phyloP scores from a whole-genome alignment of 53 echinoderm and acorn worm genomes.

The Crossaster papposus region DNA sequence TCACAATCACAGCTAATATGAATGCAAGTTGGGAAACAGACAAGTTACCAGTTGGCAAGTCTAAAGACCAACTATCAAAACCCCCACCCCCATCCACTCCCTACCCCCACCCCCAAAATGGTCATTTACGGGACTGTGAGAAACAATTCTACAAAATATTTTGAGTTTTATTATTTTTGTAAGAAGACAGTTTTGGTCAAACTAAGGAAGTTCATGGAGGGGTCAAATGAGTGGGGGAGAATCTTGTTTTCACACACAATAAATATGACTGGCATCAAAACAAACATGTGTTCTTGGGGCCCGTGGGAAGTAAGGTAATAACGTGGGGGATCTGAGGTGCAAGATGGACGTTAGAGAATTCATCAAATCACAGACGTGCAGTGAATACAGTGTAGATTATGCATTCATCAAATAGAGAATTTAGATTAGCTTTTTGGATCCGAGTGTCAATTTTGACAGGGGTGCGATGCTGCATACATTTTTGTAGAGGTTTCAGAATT shows the following conservation, averaged over 20 bases:
- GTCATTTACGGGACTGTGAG: slow-evolving; percentile 16
- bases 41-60: background rate
- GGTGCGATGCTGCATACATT: too few relatives aligned
- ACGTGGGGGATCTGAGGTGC: background rate
- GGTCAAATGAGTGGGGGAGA: background rate
- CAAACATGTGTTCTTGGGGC: background rate
- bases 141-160: background rate
- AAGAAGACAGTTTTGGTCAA: background rate
- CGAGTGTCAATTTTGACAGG: too few relatives aligned
- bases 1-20: background rate
- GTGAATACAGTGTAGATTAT: too few relatives aligned
- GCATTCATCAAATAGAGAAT: too few relatives aligned
- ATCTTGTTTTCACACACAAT: slow-evolving; percentile 29
- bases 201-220: slow-evolving; percentile 8
- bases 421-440: too few relatives aligned
- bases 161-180: too few relatives aligned
- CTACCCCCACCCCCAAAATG: background rate
- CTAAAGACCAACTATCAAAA: background rate
- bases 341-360: background rate
- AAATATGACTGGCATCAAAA: slow-evolving; percentile 31
- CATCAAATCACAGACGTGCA: too few relatives aligned
- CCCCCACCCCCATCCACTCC: background rate
- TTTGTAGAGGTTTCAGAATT: too few relatives aligned
- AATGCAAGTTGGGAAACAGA: background rate
- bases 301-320: background rate